Percentiles rank a stretch among this genome's conserved stretches.
Conservation (phyloP, 2,113 vertebrate species). For the Calyptomena viridis region DNA sequence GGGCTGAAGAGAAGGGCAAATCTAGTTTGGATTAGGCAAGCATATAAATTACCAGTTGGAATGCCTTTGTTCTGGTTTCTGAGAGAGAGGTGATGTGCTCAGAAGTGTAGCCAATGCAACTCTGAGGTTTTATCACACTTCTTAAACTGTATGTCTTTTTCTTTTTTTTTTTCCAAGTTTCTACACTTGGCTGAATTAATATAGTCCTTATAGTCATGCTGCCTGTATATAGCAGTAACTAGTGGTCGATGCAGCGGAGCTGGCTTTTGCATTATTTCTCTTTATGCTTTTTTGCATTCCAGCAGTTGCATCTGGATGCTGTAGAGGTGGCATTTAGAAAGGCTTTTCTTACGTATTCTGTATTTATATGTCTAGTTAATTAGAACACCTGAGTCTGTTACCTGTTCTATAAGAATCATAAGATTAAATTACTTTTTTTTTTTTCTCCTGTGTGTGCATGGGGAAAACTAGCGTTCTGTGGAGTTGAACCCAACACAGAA, state of each 20-base stretch:
- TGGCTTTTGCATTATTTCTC: neutral
- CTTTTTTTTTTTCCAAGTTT: neutral
- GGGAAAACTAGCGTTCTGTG: slow-evolving; percentile 85
- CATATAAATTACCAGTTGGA: neutral
- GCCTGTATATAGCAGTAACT: neutral
- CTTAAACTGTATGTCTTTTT: neutral
- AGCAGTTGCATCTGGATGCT: neutral
- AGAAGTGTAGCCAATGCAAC: neutral
- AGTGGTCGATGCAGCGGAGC: neutral
- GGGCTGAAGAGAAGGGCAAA: neutral
- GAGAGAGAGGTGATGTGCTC: neutral
- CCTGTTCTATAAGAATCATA: neutral
- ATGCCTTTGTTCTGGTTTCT: neutral
- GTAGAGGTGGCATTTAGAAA: neutral
- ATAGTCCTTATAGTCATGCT: neutral
- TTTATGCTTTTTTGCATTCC: neutral
- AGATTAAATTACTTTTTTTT: neutral
- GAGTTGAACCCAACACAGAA: slow-evolving; percentile 93
- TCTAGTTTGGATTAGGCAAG: neutral
- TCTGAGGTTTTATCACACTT: neutral
- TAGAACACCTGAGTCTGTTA: neutral
- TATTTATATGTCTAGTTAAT: neutral
- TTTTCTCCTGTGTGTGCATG: neutral
- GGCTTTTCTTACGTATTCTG: neutral
- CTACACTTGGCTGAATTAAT: neutral